A percentile compares a stretch with the other conserved stretches of the same genome.
phyloP scores from a whole-genome alignment of 2,113 vertebrate genomes.

The Petrocephalus zakoni region DNA sequence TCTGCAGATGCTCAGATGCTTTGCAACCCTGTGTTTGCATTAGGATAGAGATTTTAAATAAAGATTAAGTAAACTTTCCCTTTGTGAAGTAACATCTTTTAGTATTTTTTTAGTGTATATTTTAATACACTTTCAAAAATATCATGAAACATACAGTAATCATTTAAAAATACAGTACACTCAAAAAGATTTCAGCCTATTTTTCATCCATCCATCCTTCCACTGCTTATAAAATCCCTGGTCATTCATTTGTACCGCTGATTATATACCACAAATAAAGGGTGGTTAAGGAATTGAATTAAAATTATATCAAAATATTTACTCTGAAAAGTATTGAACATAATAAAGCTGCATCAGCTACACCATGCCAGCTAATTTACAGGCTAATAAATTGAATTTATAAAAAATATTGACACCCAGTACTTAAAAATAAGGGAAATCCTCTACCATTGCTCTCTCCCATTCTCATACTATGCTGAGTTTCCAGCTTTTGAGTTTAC shows the following conservation, averaged over 20 bases:
- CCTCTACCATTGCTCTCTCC: too few relatives aligned
- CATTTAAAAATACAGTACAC: not conserved
- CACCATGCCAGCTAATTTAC: not conserved
- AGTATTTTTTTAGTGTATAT: not conserved
- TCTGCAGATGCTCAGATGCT: not conserved
- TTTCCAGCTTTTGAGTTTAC: not conserved
- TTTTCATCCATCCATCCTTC: not conserved
- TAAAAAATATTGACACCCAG: not conserved
- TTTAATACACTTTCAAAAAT: not conserved
- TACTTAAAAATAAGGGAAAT: not conserved
- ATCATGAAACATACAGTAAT: not conserved
- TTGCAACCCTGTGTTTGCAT: not conserved
- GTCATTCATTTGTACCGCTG: not conserved
- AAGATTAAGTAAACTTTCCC: not conserved
- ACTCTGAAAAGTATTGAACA: not conserved
- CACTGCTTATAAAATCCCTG: not conserved
- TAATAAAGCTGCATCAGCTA: not conserved
- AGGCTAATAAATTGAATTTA: not conserved
- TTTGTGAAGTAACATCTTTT: not conserved
- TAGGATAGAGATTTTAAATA: slow-evolving; percentile 14
- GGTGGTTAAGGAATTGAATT: not conserved
- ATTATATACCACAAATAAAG: not conserved
- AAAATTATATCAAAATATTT: not conserved
- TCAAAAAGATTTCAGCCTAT: not conserved
- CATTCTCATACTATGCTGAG: not conserved